Evolutionary conservation across 2,797 vertebrate species (phyloP), one percentile per base, ranked within the genome.

Genomic region (Eutrigla gurnardus): DNA sequence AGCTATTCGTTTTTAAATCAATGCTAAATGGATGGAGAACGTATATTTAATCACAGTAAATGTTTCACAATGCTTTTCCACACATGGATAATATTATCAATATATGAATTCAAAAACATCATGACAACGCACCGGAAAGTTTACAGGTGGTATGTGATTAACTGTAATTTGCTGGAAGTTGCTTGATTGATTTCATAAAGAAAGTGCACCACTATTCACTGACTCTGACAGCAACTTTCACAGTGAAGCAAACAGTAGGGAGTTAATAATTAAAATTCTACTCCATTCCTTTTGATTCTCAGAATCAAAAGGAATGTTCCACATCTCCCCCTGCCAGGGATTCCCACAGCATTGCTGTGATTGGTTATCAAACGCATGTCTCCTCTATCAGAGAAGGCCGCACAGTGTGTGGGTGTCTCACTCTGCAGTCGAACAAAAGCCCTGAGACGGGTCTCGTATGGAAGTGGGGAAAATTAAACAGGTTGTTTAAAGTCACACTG

Each of bases 391-490:
- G 85, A 83, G 70, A 85, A 62, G 72, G 78, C 71, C 10, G 8
- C 78, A 45, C 86, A 84, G 86, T 58, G 64, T 80, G 87, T 62
- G 50, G 73, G 67, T 14, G 18, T 55, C 74, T 53, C 36, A 60
- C 63, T 55, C 74, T 66, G 60, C 54, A 42, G 57, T 7, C 14
- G 47, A 77, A 83, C 55, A 60, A 67, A 76, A 81, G 64, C 72
- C 54, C 72, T 35, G 45, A 86, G 67, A 63, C 36, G 8, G 45
- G 40, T 62, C 50, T 85, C 13, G 25, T 35, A 72, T 58, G 46
- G 65, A 78, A 66, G 43, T 53, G 9, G 37, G 66, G 50, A 58
- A 67, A 84, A 90, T 84, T 86, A 83, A 84, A 86, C 25, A 45
- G 62, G 37, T 78, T 85, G 25, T 47, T 83, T 77, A 63, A 42